Percentiles rank a stretch among this genome's conserved stretches.
phyloP scores from a whole-genome alignment of 2,888 invertebrate species.

The Lycophotia porphyrea region DNA sequence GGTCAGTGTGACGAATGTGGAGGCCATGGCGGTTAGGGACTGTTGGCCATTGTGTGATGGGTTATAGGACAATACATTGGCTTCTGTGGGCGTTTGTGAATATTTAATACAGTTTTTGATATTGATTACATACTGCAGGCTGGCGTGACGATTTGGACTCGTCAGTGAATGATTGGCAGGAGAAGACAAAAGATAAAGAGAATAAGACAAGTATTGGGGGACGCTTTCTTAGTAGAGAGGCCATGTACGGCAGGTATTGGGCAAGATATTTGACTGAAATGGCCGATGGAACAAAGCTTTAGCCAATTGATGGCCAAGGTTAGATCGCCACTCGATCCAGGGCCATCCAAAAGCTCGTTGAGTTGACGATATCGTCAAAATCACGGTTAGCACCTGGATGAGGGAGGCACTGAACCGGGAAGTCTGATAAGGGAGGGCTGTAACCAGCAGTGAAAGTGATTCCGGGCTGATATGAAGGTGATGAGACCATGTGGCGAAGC shows the following conservation, averaged over 20 bases:
- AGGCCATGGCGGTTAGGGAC: constrained; percentile 12
- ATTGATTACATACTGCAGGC: neutral
- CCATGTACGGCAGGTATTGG: neutral
- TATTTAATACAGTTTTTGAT: neutral
- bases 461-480: neutral
- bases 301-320: neutral
- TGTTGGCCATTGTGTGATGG: constrained; percentile 12
- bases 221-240: neutral
- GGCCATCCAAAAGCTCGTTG: neutral
- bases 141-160: neutral
- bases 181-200: neutral
- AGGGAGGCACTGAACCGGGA: neutral
- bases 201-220: neutral
- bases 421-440: neutral
- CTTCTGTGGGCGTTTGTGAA: neutral
- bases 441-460: neutral
- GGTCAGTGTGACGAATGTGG: constrained; percentile 62
- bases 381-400: neutral
- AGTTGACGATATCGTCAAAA: neutral
- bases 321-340: neutral
- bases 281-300: neutral
- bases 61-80: neutral
- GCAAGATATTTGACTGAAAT: neutral
- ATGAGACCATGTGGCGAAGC: neutral
- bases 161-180: neutral